Conservation (phyloP, 2,888 invertebrate species). For the Choreutis nemorana region DNA sequence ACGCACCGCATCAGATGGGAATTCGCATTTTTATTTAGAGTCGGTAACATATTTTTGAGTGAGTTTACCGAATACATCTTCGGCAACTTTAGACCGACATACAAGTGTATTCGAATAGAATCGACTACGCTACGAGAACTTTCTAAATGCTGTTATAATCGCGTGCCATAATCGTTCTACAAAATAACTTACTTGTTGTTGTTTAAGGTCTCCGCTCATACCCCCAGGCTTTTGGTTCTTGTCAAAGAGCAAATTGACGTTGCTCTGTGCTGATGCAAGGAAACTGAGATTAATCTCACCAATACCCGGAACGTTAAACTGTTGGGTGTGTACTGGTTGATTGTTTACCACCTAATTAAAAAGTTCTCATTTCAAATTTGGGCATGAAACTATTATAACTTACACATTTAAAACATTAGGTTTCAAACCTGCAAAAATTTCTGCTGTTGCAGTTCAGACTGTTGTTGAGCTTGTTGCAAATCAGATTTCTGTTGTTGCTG, state of each 20-base stretch:
- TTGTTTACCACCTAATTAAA: constrained; percentile 22
- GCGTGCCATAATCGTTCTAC: no score
- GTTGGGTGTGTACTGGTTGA: constrained; percentile 41
- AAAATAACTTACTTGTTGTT: constrained; percentile 38
- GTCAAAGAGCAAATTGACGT: constrained; percentile 48
- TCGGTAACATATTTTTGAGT: no score
- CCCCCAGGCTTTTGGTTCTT: constrained; percentile 43
- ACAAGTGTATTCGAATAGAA: no score
- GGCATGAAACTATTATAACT: not conserved
- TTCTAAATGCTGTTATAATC: no score
- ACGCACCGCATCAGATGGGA: no score
- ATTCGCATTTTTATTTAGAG: no score
- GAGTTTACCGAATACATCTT: no score
- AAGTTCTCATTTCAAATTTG: not conserved
- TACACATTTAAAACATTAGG: constrained; percentile 1
- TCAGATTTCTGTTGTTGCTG: constrained; percentile 35
- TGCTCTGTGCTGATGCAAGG: constrained; percentile 43
- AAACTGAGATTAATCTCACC: constrained; percentile 55
- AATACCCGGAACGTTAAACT: constrained; percentile 56
- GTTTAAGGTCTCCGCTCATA: constrained; percentile 48
- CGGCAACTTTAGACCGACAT: no score
- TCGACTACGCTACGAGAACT: no score
- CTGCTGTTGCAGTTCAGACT: constrained; percentile 55
- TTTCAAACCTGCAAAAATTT: constrained; percentile 46
- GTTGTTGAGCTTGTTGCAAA: constrained; percentile 51